Evolutionary conservation across 1,140 invertebrate genomes (phyloP).

Genomic region (Trichonephila inaurata): DNA sequence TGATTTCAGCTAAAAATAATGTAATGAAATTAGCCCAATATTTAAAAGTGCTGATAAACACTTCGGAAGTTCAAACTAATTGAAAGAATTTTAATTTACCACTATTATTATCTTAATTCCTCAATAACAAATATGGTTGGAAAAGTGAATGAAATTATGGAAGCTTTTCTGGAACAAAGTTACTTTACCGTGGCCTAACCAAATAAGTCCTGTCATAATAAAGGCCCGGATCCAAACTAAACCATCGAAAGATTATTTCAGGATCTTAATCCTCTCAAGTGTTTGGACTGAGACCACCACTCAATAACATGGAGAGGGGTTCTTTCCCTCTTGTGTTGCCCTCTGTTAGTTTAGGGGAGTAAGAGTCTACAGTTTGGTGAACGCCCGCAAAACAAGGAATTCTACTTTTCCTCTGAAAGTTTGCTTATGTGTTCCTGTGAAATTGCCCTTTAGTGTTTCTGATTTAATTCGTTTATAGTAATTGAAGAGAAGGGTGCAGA

Average conservation of each 20-base stretch:
- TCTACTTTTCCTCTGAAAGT: conserved; percentile 40
- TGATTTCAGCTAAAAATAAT: too few species aligned
- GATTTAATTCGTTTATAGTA: not conserved
- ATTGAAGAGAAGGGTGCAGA: not conserved
- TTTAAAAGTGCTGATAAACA: not conserved
- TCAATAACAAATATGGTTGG: not conserved
- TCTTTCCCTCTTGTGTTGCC: not conserved
- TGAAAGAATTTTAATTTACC: too few species aligned
- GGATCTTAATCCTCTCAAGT: conserved; percentile 43
- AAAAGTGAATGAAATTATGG: not conserved
- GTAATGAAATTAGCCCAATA: not conserved
- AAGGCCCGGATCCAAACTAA: conserved; percentile 13
- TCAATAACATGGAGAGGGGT: conserved; percentile 28
- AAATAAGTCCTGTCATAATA: conserved; percentile 48
- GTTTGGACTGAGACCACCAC: conserved; percentile 54
- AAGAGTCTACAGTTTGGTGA: conserved; percentile 37
- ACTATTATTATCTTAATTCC: not conserved
- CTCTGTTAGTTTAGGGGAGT: conserved; percentile 54
- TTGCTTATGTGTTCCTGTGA: conserved; percentile 10
- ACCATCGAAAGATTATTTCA: conserved; percentile 39
- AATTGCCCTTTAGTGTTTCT: not conserved
- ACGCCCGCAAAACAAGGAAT: conserved; percentile 45
- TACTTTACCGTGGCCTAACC: not conserved
- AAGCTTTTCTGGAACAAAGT: not conserved
- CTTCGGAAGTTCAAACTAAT: too few species aligned